These are phyloP conservation scores for Epinephelus malabaricus DNA, from an alignment of 2,797 vertebrate species.

Conservation along the genomic window DNA sequence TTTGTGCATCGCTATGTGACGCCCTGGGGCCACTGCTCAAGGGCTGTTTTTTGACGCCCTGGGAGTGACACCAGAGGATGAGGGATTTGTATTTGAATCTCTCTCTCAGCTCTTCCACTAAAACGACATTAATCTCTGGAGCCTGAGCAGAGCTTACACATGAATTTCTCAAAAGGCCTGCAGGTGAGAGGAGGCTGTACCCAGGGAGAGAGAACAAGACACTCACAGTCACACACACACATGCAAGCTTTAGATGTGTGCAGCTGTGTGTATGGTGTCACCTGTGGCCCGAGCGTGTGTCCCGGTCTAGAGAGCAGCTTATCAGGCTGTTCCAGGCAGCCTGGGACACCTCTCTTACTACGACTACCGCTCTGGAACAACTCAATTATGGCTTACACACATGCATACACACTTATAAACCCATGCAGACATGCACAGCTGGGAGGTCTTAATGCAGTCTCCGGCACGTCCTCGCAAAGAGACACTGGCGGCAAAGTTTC, in stretches of 20 bases:
- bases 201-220: slow-evolving; percentile 11
- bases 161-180: slow-evolving; percentile 45
- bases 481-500: slow-evolving; percentile 31
- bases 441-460: slow-evolving; percentile 39
- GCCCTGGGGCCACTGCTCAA: too few species aligned
- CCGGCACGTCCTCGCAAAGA: slow-evolving; percentile 17
- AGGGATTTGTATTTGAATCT: slow-evolving; percentile 25
- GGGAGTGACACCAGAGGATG: slow-evolving; percentile 12
- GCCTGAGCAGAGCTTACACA: slow-evolving; percentile 43
- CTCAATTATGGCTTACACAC: slow-evolving; percentile 48
- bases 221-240: not conserved
- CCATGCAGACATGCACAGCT: slow-evolving; percentile 22
- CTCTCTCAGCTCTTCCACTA: slow-evolving; percentile 37
- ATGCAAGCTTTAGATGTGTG: not conserved
- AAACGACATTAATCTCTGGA: slow-evolving; percentile 46
- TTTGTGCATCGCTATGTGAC: too few species aligned
- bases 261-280: slow-evolving; percentile 34
- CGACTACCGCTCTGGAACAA: slow-evolving; percentile 38
- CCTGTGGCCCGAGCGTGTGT: slow-evolving; percentile 42
- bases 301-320: slow-evolving; percentile 54
- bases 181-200: slow-evolving; percentile 37
- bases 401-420: not conserved
- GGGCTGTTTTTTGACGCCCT: too few species aligned
- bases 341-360: slow-evolving; percentile 54
- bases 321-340: slow-evolving; percentile 59